Evolutionary conservation across 2,888 invertebrate genomes (phyloP), one percentile per base, ranked within the genome.

Genomic region (Sminthurides aquaticus): DNA sequence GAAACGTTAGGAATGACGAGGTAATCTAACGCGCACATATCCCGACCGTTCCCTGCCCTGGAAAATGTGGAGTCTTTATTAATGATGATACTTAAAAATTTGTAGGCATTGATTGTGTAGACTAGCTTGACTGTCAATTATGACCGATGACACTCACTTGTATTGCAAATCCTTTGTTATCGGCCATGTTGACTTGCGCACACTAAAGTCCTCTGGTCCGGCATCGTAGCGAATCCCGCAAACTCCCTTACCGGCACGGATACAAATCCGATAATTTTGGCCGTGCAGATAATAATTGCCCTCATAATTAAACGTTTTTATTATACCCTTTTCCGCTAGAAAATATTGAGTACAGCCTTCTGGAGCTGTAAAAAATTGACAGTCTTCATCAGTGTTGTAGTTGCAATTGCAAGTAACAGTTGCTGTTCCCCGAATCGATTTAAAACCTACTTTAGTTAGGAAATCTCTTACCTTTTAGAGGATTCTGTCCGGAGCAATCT

Each of bases 321-420:
- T 71, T 1, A 71, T 64, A 5, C 76, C 77, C 24, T 64, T 62
- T 55, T 71, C 72, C 0, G 69, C 68, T 18, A 74, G 62, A 66
- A 68, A 75, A 67, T 76, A 77, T 68, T 77, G 77, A 18, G 75
- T 75, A 60, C 77, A 77, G 26, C 76, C 76, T 57, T 72, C 72
- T 3, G 76, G 76, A 29, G 76, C 77, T 75, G 61, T 5, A 65
- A 43, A n/a, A 26, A 49, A 54, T 49, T 60, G 1, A 11, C 52
- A 8, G 15, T 28, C 28, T 60, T 25, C 24, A 26, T 26, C n/a
- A n/a, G n/a, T n/a, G n/a, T n/a, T n/a, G n/a, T n/a, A n/a, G n/a
- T n/a, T n/a, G n/a, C n/a, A 49, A 24, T 28, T n/a, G n/a, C n/a
- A n/a, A n/a, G n/a, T n/a, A n/a, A n/a, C n/a, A n/a, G n/a, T n/a